Conservation (phyloP, 1,140 invertebrate species). For the Rhyzopertha dominica region DNA sequence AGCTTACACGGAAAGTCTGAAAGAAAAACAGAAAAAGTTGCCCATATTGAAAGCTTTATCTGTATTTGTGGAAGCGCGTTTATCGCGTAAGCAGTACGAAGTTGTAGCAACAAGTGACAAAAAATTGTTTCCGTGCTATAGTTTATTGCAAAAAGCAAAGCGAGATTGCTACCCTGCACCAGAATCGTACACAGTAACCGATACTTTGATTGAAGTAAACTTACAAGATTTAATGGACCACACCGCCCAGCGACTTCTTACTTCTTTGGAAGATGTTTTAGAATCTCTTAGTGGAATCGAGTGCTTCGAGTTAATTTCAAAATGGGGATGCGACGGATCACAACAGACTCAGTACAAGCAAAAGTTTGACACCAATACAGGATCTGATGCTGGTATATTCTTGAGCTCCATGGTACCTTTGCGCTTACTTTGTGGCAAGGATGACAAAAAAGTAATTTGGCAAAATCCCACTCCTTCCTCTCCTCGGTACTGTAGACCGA, state of each 20-base stretch:
- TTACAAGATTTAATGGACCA: constrained; percentile 22
- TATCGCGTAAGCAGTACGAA: constrained; percentile 4
- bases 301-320: constrained; percentile 7
- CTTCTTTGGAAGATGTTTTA: constrained; percentile 4
- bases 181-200: constrained; percentile 8
- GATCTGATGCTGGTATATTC: constrained; percentile 26
- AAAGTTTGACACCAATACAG: constrained; percentile 17
- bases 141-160: constrained; percentile 6
- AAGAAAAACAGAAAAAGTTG: constrained; percentile 16
- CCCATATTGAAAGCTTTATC: constrained; percentile 9
- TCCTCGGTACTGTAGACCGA: constrained; percentile 8
- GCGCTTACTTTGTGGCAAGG: constrained; percentile 25
- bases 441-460: constrained; percentile 30
- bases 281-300: constrained; percentile 1
- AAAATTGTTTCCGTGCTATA: constrained; percentile 8
- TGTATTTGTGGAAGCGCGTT: constrained; percentile 8
- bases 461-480: constrained; percentile 30
- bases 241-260: constrained; percentile 11
- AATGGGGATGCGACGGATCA: constrained; percentile 15
- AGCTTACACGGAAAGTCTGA: too few relatives aligned
- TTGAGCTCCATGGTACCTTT: constrained; percentile 35
- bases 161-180: constrained; percentile 6
- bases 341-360: constrained; percentile 26
- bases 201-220: constrained; percentile 17
- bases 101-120: background rate